phyloP scores from a whole-genome alignment of 2,888 invertebrate species.

The Griposia aprilina region DNA sequence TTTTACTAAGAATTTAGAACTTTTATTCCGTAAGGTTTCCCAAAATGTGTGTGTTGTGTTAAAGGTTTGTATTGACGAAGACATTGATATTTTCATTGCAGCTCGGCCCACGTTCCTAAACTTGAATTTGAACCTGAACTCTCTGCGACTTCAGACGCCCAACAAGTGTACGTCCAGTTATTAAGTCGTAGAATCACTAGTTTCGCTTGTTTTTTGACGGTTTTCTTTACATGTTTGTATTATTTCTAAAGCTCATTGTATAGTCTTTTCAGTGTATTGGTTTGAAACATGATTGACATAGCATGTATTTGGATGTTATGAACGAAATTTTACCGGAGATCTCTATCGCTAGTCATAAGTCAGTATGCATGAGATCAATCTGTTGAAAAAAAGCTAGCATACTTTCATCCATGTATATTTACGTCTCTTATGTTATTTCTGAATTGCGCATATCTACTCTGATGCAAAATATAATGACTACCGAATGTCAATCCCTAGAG shows the following conservation, averaged over 20 bases:
- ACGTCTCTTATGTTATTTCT: not conserved
- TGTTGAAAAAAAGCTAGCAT: not conserved
- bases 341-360: constrained; percentile 12
- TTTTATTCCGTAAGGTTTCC: constrained; percentile 35
- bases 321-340: constrained; percentile 16
- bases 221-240: constrained; percentile 71
- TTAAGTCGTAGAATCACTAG: constrained; percentile 85
- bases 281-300: constrained; percentile 31
- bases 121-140: constrained; percentile 98
- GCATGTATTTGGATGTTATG: constrained; percentile 38
- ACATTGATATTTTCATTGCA: constrained; percentile 92
- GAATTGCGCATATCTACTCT: not conserved
- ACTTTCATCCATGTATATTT: constrained; percentile 1
- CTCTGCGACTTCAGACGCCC: constrained; percentile 96
- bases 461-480: not conserved
- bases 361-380: constrained; percentile 43
- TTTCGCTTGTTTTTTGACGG: constrained; percentile 82
- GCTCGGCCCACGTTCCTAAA: constrained; percentile 99
- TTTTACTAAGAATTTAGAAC: not conserved
- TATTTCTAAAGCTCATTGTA: constrained; percentile 70
- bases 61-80: constrained; percentile 74
- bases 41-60: constrained; percentile 46
- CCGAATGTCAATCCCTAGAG: not conserved
- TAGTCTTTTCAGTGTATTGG: constrained; percentile 67
- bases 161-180: constrained; percentile 95